Evolutionary conservation across 2,888 invertebrate species (phyloP), one percentile per base, ranked within the genome.

Genomic region (Epsilonema sp.): DNA sequence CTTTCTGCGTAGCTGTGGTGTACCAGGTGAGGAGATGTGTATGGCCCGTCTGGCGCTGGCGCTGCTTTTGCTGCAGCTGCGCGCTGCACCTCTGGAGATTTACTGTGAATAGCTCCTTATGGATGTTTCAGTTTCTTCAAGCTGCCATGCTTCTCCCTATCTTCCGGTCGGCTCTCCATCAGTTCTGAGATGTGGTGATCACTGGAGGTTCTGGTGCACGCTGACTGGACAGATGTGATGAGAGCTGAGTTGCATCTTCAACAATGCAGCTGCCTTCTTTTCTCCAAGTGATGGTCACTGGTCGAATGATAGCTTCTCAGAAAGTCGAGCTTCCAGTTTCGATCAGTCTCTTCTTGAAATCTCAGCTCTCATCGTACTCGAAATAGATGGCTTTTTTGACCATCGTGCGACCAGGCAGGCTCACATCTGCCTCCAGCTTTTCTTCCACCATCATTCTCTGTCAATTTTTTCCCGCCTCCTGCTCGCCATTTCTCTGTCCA

Each of bases 341-440:
- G 26, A 49, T 49, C 19, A 49, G 44, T 19, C 49, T 47, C 26
- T 49, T 49, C 37, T 49, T 49, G 25, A 49, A 49, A 13, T 49
- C 49, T 5, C 47, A 47, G 22, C 21, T 36, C 13, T 43, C 47
- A 24, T 49, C 49, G 47, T 48, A 49, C 21, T 48, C 49, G 2
- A 48, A 26, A 26, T 49, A 49, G 24, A 49, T 48, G 5, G 49
- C 47, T 26, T 49, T 42, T 2, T 11, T 26, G 31, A n/a, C 36
- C 4, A 3, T 37, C 44, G 21, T 4, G 23, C 47, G 23, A 13
- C 20, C 8, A 19, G 49, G 49, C 16, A 44, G 26, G 11, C 20
- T 3, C 13, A 47, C 11, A 2, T 16, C 19, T 3, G 24, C 38
- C 3, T 8, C 3, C 2, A 49, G 25, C 13, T 11, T 16, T 24